A percentile compares a stretch with the other conserved stretches of the same genome.
Evolutionary conservation across 2,113 vertebrate genomes (phyloP).

Genomic region (Heliornis fulica): DNA sequence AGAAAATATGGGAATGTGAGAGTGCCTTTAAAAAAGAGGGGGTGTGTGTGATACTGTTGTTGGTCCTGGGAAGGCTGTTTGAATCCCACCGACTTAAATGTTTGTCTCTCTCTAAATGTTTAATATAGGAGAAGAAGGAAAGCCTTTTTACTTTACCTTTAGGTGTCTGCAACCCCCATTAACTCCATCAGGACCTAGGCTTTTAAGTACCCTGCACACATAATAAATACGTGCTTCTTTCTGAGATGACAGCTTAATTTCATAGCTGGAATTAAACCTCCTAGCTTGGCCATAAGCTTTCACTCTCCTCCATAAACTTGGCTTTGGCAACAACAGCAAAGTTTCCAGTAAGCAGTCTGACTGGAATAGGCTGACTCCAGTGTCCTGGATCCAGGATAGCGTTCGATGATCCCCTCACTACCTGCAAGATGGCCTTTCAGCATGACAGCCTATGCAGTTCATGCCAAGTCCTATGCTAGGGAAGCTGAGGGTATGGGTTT

Average conservation of each 20-base stretch:
- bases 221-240: slow-evolving; percentile 2
- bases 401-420: not conserved
- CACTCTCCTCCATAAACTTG: not conserved
- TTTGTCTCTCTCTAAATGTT: not conserved
- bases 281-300: not conserved
- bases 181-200: not conserved
- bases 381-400: not conserved
- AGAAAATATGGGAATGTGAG: not conserved
- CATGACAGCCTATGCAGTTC: not conserved
- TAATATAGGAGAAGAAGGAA: not conserved
- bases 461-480: not conserved
- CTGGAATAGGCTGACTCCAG: slow-evolving; percentile 37
- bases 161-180: not conserved
- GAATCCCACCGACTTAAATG: not conserved
- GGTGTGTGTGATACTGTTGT: not conserved
- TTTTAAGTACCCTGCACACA: not conserved
- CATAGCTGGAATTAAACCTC: slow-evolving; percentile 27
- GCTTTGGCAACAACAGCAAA: slow-evolving; percentile 19
- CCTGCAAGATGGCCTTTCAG: not conserved
- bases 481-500: slow-evolving; percentile 2
- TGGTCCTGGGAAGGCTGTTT: not conserved
- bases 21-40: not conserved
- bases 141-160: not conserved
- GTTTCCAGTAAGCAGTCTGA: slow-evolving; percentile 44
- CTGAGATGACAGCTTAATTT: slow-evolving; percentile 37